Evolutionary conservation across 1,140 invertebrate genomes (phyloP).

Genomic region (Drosophila carrolli): DNA sequence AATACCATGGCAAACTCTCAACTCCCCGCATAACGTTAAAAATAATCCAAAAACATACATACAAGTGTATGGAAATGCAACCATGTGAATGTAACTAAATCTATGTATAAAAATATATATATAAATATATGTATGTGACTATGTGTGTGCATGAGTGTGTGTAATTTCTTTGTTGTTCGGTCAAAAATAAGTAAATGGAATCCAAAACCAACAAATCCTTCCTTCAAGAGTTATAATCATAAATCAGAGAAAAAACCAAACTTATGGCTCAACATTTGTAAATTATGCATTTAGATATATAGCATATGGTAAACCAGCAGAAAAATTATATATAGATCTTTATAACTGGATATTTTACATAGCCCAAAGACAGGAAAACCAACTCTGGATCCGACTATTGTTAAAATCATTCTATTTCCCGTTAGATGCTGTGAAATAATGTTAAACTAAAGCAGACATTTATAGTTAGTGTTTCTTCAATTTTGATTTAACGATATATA

Average conservation of each 20-base stretch:
- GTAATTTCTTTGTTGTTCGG: conserved; percentile 20
- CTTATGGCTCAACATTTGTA: conserved; percentile 41
- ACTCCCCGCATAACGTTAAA: conserved; percentile 32
- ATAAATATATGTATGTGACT: conserved; percentile 21
- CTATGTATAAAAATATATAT: conserved; percentile 20
- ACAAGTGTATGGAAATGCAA: conserved; percentile 6
- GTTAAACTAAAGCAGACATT: neutral
- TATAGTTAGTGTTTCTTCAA: neutral
- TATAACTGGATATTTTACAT: conserved; percentile 42
- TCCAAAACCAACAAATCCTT: conserved; percentile 3
- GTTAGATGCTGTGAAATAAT: conserved; percentile 26
- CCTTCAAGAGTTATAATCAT: conserved; percentile 23
- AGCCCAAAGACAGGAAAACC: conserved; percentile 20
- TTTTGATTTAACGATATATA: neutral
- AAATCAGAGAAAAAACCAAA: conserved; percentile 29
- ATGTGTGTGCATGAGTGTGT: conserved; percentile 45
- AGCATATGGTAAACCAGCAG: conserved; percentile 13
- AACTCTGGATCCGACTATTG: conserved; percentile 24
- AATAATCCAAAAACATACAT: conserved; percentile 19
- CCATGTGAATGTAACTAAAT: conserved; percentile 38
- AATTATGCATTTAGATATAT: conserved; percentile 21
- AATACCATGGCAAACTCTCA: conserved; percentile 15
- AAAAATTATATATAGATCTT: conserved; percentile 21
- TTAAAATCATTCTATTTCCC: conserved; percentile 13
- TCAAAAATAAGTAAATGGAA: conserved; percentile 9